phyloP scores from a whole-genome alignment of 2,888 invertebrate species.

The Tachystola acroxantha region DNA sequence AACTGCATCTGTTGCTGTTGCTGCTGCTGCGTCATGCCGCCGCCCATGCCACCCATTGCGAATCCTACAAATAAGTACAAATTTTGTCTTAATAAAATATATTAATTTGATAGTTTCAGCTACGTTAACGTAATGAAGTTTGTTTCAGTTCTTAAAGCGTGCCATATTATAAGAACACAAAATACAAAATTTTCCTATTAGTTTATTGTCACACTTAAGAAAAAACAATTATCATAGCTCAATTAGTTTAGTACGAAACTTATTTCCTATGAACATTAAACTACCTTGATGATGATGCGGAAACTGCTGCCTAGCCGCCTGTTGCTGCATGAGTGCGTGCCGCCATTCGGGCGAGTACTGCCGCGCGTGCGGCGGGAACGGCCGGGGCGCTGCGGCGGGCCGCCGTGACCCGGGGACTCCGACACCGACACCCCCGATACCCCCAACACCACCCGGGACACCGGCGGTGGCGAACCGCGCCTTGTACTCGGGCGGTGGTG shows the following conservation, averaged over 20 bases:
- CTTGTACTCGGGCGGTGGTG: conserved; percentile 93
- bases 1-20: conserved; percentile 80
- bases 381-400: conserved; percentile 35
- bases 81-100: neutral
- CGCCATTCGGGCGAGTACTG: conserved; percentile 68
- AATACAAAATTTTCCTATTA: too few relatives aligned
- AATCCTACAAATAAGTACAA: conserved; percentile 31
- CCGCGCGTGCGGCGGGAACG: conserved; percentile 54
- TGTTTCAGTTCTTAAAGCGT: too few relatives aligned
- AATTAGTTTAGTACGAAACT: too few relatives aligned
- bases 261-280: too few relatives aligned
- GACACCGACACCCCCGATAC: conserved; percentile 31
- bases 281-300: conserved; percentile 70
- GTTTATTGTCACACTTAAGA: too few relatives aligned
- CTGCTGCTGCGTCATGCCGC: conserved; percentile 46
- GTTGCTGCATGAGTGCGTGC: conserved; percentile 80
- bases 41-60: conserved; percentile 50
- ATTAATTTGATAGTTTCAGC: too few relatives aligned
- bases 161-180: too few relatives aligned
- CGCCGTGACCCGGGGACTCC: conserved; percentile 37
- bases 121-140: too few relatives aligned
- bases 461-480: conserved; percentile 77
- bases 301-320: conserved; percentile 61
- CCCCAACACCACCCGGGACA: conserved; percentile 27
- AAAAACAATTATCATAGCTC: too few relatives aligned